A percentile compares a stretch with the other conserved stretches of the same genome.
These are phyloP conservation scores for Amblyjoppa proteus DNA, from an alignment of 2,888 invertebrate species.

Conservation along the genomic window DNA sequence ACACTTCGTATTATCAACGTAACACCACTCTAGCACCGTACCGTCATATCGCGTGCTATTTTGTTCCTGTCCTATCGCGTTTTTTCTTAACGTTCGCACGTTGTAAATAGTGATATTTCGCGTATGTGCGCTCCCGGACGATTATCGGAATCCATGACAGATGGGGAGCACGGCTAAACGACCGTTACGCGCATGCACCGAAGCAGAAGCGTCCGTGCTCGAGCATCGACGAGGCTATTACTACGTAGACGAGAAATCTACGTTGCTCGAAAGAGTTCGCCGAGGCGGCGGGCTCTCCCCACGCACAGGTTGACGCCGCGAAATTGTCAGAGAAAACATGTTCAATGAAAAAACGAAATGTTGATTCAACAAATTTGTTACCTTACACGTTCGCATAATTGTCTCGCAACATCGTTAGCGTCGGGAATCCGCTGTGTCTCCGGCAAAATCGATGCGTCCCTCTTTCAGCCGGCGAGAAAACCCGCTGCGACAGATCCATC, in stretches of 20 bases:
- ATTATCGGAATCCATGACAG: conserved; percentile 83
- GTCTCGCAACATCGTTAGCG: background rate
- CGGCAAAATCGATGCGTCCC: background rate
- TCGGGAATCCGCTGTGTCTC: background rate
- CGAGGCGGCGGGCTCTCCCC: background rate
- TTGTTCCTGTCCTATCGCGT: conserved; percentile 20
- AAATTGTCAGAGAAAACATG: background rate
- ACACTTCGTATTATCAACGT: conserved; percentile 15
- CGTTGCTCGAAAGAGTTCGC: background rate
- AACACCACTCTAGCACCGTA: conserved; percentile 60
- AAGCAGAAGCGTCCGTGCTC: conserved; percentile 73
- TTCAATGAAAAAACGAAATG: background rate
- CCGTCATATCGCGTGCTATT: conserved; percentile 14
- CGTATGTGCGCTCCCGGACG: conserved; percentile 80
- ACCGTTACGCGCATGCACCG: conserved; percentile 78
- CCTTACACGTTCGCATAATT: background rate
- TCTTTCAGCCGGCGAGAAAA: conserved; percentile 1
- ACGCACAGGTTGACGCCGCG: background rate
- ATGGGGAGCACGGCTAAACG: conserved; percentile 72
- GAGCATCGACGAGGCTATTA: conserved; percentile 55
- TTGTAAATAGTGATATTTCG: conserved; percentile 77
- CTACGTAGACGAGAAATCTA: conserved; percentile 58
- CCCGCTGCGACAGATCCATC: background rate
- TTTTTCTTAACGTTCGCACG: conserved; percentile 72
- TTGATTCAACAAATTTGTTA: background rate